A percentile compares a stretch with the other conserved stretches of the same genome.
phyloP scores from a whole-genome alignment of 2,113 vertebrate genomes.

The Cryptotis parvus region DNA sequence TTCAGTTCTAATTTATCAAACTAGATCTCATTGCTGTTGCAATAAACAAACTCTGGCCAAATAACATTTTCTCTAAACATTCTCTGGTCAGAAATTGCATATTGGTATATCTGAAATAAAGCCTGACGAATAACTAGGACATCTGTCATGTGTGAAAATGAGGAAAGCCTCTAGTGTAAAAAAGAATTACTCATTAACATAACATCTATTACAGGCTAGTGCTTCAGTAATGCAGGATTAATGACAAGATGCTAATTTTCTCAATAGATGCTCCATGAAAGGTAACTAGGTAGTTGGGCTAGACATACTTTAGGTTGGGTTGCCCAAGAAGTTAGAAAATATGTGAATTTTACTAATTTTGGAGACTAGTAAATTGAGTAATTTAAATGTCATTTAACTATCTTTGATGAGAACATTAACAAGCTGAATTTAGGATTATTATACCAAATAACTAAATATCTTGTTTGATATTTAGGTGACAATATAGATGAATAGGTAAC shows the following conservation, averaged over 20 bases:
- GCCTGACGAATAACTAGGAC: background rate
- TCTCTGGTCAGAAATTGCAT: background rate
- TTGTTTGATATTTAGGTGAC: too few species aligned
- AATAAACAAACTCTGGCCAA: background rate
- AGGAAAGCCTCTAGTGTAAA: background rate
- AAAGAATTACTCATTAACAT: background rate
- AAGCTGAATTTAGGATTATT: background rate
- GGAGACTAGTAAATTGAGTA: background rate
- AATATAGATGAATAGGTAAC: too few species aligned
- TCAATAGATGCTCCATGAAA: background rate
- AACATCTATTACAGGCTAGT: background rate
- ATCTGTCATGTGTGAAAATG: background rate
- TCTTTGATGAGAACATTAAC: background rate
- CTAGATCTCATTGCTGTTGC: background rate
- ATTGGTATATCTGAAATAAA: background rate
- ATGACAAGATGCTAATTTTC: slow-evolving; percentile 14
- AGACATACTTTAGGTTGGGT: background rate
- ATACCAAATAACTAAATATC: too few species aligned
- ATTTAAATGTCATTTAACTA: background rate
- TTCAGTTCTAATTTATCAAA: background rate
- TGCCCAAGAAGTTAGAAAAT: too few species aligned
- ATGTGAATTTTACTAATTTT: background rate
- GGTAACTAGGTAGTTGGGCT: background rate
- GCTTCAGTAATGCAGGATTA: background rate
- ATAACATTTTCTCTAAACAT: background rate